These are phyloP conservation scores for Cantharis lateralis DNA, from an alignment of 2,888 invertebrate species.

Conservation along the genomic window DNA sequence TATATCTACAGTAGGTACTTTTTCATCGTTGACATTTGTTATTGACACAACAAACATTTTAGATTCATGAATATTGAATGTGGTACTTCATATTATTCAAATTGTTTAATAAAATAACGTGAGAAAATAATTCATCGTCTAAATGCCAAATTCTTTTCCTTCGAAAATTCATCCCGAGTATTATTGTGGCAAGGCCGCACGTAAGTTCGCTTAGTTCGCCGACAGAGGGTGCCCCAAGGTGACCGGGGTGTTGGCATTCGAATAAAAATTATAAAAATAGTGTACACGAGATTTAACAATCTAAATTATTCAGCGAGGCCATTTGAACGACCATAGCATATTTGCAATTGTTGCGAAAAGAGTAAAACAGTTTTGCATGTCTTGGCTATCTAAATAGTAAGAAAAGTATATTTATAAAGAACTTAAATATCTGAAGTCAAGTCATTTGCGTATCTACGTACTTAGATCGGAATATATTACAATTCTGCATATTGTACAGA, in stretches of 20 bases:
- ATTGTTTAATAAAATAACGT: neutral
- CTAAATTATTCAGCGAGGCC: neutral
- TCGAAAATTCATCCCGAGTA: too few species aligned
- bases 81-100: neutral
- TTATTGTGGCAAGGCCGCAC: neutral
- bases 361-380: constrained; percentile 1
- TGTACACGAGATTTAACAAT: neutral
- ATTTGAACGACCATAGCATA: neutral
- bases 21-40: neutral
- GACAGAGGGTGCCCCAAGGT: neutral
- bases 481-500: neutral
- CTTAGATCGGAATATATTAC: constrained; percentile 3
- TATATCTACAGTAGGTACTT: neutral
- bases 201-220: neutral
- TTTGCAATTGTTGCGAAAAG: neutral
- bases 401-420: constrained; percentile 2
- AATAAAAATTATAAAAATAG: neutral
- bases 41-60: neutral
- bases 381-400: constrained; percentile 1
- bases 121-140: neutral
- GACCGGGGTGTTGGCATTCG: too few species aligned
- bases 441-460: neutral
- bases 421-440: constrained; percentile 2
- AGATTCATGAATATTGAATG: neutral
- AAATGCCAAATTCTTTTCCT: neutral